Conservation (phyloP, 2,888 invertebrate genomes). For the Drosophila kuntzei region DNA sequence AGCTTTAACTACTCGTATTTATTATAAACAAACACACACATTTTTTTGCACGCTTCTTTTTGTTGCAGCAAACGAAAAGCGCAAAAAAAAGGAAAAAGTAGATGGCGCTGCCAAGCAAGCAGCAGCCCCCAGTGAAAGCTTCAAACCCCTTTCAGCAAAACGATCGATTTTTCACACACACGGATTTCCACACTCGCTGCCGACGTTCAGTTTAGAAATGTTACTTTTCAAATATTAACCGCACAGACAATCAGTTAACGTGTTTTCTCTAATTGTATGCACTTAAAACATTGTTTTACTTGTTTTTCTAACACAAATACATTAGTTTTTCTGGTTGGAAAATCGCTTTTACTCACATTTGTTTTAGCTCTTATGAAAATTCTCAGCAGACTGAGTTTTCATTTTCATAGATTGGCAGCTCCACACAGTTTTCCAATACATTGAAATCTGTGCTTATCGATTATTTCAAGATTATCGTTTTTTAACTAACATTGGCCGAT, state of each 20-base stretch:
- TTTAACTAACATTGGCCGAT: background rate
- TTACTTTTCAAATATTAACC: constrained; percentile 26
- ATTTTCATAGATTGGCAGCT: constrained; percentile 58
- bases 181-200: constrained; percentile 57
- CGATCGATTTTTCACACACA: constrained; percentile 73
- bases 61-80: constrained; percentile 5
- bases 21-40: constrained; percentile 68
- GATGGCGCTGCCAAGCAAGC: constrained; percentile 62
- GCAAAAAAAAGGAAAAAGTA: constrained; percentile 20
- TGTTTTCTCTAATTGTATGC: constrained; percentile 22
- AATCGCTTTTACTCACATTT: constrained; percentile 75
- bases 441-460: constrained; percentile 34
- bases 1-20: constrained; percentile 8
- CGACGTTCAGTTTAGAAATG: constrained; percentile 16
- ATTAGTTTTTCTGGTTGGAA: constrained; percentile 43
- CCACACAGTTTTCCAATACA: constrained; percentile 51
- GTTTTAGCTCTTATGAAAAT: constrained; percentile 80
- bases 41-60: constrained; percentile 56
- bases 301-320: constrained; percentile 20
- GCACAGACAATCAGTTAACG: background rate
- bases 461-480: constrained; percentile 6
- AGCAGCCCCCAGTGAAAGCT: constrained; percentile 70
- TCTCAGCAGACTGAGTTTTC: constrained; percentile 72
- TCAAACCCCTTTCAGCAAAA: constrained; percentile 62
- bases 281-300: background rate